Percentiles rank a stretch among this genome's conserved stretches.
Evolutionary conservation across 2,113 vertebrate species (phyloP).

Genomic region (Macrotis lagotis): DNA sequence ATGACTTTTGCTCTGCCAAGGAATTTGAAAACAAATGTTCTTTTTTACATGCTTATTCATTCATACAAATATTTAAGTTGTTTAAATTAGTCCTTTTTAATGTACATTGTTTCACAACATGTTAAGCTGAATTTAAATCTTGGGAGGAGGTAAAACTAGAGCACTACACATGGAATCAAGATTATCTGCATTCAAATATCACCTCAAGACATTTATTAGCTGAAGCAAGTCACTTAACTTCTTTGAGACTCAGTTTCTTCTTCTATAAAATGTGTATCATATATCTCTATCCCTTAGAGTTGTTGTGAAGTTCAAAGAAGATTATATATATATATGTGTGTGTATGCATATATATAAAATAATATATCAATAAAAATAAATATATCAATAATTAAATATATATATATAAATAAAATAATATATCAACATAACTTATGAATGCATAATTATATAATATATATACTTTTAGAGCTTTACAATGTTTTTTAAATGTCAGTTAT

Average conservation of each 20-base stretch:
- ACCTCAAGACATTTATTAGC: background rate
- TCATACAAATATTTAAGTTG: background rate
- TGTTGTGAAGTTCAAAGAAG: background rate
- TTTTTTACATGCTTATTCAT: background rate
- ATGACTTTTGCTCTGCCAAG: constrained; percentile 1
- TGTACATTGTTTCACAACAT: background rate
- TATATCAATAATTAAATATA: too few relatives aligned
- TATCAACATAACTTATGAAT: background rate
- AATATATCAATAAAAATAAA: background rate
- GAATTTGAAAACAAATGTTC: background rate
- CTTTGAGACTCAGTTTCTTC: background rate
- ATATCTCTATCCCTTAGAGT: background rate
- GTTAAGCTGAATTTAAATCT: background rate
- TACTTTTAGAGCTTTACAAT: background rate
- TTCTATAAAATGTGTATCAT: too few relatives aligned
- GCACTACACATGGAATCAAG: background rate
- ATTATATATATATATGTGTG: too few relatives aligned
- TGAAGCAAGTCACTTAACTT: background rate
- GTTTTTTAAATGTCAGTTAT: background rate
- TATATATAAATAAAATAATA: too few relatives aligned
- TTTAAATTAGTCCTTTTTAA: background rate
- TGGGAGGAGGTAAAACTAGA: background rate
- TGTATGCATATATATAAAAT: background rate
- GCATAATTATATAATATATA: background rate
- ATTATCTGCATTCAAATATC: background rate